Evolutionary conservation across 2,113 vertebrate species (phyloP).

Genomic region (Gallinago media): DNA sequence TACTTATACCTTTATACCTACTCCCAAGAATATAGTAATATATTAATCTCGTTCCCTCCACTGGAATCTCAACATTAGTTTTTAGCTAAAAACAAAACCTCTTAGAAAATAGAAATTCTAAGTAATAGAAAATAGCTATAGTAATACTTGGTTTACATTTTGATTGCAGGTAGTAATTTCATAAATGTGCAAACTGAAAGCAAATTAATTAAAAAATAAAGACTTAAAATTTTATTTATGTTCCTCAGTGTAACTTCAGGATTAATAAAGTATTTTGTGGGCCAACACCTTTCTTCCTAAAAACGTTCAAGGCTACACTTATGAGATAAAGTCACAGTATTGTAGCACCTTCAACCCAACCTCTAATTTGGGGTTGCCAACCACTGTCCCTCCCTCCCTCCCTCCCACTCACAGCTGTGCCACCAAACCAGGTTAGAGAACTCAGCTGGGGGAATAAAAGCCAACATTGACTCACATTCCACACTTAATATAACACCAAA

Average conservation of each 20-base stretch:
- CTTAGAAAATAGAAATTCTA: neutral
- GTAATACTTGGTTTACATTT: neutral
- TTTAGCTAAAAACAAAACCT: neutral
- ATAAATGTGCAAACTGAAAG: neutral
- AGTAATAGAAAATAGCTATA: neutral
- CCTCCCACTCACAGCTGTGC: neutral
- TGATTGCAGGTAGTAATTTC: neutral
- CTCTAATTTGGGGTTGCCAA: neutral
- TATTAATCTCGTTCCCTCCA: neutral
- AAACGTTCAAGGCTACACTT: neutral
- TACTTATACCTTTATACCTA: neutral
- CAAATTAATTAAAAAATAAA: neutral
- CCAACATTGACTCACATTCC: neutral
- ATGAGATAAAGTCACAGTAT: neutral
- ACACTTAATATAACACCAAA: neutral
- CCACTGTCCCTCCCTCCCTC: neutral
- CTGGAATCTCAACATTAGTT: neutral
- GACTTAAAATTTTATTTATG: neutral
- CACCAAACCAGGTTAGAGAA: neutral
- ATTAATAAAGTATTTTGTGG: neutral
- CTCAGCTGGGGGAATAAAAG: neutral
- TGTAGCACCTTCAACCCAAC: neutral
- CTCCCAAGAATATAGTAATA: neutral
- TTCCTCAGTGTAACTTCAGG: neutral
- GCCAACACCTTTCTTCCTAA: neutral